Evolutionary conservation across 2,888 invertebrate species (phyloP).

Genomic region (Nymphalis polychloros): DNA sequence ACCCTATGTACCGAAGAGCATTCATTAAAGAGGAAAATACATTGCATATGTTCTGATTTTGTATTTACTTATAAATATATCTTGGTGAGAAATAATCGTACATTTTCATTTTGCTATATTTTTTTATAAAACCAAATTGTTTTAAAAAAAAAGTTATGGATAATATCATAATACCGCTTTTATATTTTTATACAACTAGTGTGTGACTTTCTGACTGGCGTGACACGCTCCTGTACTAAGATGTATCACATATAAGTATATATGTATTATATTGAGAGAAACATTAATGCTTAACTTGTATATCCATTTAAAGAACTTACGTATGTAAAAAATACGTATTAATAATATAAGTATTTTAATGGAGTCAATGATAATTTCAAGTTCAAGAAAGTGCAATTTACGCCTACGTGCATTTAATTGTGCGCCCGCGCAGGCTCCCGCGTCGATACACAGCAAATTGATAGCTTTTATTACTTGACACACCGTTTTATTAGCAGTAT

Average conservation of each 20-base stretch:
- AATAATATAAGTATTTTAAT: conserved; percentile 23
- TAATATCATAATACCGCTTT: no score
- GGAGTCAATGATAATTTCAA: conserved; percentile 41
- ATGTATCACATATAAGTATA: no score
- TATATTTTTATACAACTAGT: no score
- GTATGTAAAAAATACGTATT: not conserved
- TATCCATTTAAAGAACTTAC: no score
- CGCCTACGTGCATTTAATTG: conserved; percentile 53
- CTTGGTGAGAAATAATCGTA: not conserved
- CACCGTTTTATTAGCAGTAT: conserved; percentile 39
- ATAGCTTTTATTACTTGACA: conserved; percentile 51
- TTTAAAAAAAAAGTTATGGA: no score
- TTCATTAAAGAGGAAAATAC: conserved; percentile 16
- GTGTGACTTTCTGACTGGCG: no score
- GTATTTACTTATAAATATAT: not conserved
- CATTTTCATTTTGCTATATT: no score
- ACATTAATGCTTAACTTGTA: no score
- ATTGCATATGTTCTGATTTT: conserved; percentile 5
- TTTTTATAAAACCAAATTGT: no score
- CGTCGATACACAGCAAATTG: conserved; percentile 49
- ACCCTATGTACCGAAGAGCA: conserved; percentile 8
- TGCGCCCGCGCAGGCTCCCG: conserved; percentile 49
- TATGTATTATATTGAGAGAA: no score
- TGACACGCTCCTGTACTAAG: no score
- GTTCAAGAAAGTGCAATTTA: conserved; percentile 54